Evolutionary conservation across 1,140 invertebrate species (phyloP).

Genomic region (Drosophila hydei): DNA sequence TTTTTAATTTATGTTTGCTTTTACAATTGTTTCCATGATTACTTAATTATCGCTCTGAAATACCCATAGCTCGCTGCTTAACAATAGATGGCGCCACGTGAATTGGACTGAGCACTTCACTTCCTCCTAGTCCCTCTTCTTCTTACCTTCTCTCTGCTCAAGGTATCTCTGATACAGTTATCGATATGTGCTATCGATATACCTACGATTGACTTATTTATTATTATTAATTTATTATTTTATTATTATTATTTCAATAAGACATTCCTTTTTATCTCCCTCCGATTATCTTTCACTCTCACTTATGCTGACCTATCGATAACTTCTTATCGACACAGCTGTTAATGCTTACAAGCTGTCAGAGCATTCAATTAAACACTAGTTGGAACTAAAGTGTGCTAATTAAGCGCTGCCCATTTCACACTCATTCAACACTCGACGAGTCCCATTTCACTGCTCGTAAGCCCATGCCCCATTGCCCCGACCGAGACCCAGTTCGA

Average conservation of each 20-base stretch:
- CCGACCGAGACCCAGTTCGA: neutral
- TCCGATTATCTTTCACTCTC: neutral
- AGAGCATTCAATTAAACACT: neutral
- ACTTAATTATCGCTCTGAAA: neutral
- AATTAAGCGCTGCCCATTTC: slow-evolving; percentile 16
- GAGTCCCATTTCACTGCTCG: neutral
- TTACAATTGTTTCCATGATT: neutral
- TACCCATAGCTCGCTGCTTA: neutral
- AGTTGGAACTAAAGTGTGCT: neutral
- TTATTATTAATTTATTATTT: neutral
- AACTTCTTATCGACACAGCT: neutral
- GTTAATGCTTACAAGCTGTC: neutral
- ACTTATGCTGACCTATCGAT: neutral
- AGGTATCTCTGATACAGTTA: too few species aligned
- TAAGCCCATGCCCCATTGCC: slow-evolving; percentile 4
- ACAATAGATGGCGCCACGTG: slow-evolving; percentile 32
- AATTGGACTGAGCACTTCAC: too few species aligned
- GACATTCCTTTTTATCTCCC: neutral
- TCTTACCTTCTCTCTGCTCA: too few species aligned
- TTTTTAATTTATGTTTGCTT: slow-evolving; percentile 6
- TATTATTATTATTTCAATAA: neutral
- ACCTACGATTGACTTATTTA: too few species aligned
- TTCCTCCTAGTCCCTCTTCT: too few species aligned
- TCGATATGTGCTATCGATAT: too few species aligned
- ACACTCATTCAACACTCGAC: slow-evolving; percentile 22